Conservation (phyloP, 2,888 invertebrate genomes). For the Pinctada fucata region DNA sequence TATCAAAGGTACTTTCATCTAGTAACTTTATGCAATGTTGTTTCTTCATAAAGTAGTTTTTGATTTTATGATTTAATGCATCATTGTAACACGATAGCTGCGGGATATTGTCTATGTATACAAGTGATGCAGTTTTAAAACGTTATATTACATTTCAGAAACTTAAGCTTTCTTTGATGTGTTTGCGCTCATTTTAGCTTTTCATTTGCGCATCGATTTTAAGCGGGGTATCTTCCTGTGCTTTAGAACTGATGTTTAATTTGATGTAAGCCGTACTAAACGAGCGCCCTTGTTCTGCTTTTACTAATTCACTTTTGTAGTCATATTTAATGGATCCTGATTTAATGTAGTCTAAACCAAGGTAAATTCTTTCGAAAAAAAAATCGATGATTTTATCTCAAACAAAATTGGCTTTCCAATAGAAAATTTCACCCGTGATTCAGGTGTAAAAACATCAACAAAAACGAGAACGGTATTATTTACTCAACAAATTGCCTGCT, state of each 20-base stretch:
- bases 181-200: background rate
- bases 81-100: no score
- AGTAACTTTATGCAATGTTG: no score
- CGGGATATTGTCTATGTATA: no score
- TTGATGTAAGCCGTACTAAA: background rate
- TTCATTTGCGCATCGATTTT: background rate
- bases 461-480: background rate
- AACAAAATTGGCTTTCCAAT: background rate
- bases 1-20: no score
- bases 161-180: background rate
- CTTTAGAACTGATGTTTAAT: background rate
- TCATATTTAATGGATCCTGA: background rate
- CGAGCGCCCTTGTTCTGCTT: background rate
- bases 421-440: background rate
- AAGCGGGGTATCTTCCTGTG: background rate
- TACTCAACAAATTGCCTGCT: background rate
- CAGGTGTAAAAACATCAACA: background rate
- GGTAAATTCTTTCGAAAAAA: background rate
- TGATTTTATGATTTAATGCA: no score
- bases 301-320: background rate
- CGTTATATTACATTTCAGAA: no score
- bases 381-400: conserved; percentile 2
- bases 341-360: background rate
- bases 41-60: no score
- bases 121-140: no score